Evolutionary conservation across 2,888 invertebrate species (phyloP), one percentile per base, ranked within the genome.

Genomic region (Oligia fasciuncula): DNA sequence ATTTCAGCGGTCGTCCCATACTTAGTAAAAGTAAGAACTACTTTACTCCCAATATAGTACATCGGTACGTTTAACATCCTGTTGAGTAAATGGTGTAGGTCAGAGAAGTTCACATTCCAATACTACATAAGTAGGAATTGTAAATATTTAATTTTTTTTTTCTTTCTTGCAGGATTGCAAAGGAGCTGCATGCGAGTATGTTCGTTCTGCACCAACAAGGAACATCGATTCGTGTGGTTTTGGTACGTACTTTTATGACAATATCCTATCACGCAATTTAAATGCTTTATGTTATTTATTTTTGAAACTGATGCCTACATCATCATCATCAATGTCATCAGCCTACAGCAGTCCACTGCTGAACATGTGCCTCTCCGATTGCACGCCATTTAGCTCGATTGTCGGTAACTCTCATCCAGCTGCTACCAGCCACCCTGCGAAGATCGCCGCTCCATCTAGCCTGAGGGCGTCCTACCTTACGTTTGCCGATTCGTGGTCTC

Each of bases 201-300:
- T 97, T 91, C 97, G 98, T 49, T 98, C 98, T 0, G 97, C 98
- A 3, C 98, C 98, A 0, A 97, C 97, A 6, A 96, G 97, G 85
- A 97, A 97, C 89, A 93, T 96, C 57, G 97, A 98, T 83, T 94
- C 97, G 0, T 98, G 98, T 91, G 95, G 96, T 71, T 98, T 97
- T 92, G 97, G 98, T 98, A 95, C 95, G 97, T 93, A 77, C 43
- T 11, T 60, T 14, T 19, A 70, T 54, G 60, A 46, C 8, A 81
- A 80, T 51, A 60, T 43, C 2, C 14, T 46, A 54, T 62, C 29
- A 35, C 62, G 6, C 17, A 23, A 49, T 35, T 40, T 11, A 51
- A 46, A 60, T 67, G 6, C 49, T 40, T 49, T 13, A 49, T 43
- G 43, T 43, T 43, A 43, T 43, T 43, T 79, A 51, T 1, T 43